Conservation (phyloP, 1,140 invertebrate genomes). For the Platorchestia sp. region DNA sequence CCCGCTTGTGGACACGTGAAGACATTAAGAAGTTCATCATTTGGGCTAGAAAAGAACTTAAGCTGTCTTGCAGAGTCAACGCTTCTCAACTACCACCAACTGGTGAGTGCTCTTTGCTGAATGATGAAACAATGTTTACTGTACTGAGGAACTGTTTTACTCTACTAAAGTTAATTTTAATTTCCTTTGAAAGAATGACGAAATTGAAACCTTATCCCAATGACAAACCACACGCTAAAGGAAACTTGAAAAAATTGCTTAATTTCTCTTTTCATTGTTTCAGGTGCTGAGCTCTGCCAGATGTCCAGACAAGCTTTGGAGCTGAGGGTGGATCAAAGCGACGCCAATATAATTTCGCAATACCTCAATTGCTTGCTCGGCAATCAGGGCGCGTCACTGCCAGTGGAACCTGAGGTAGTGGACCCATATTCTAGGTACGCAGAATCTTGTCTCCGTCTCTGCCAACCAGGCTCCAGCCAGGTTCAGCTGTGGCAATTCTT, state of each 20-base stretch:
- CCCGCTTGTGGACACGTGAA: constrained; percentile 35
- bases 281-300: constrained; percentile 22
- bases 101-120: constrained; percentile 2
- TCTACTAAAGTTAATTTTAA: too few species aligned
- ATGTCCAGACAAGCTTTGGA: not conserved
- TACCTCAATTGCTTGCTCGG: not conserved
- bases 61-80: constrained; percentile 43
- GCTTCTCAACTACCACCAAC: constrained; percentile 22
- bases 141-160: not conserved
- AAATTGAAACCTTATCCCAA: not conserved
- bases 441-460: constrained; percentile 27
- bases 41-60: constrained; percentile 56
- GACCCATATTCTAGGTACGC: constrained; percentile 37
- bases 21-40: constrained; percentile 56
- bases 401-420: not conserved
- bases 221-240: not conserved
- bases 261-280: not conserved
- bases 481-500: constrained; percentile 99
- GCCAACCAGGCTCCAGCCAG: constrained; percentile 87
- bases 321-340: not conserved
- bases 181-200: not conserved
- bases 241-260: not conserved
- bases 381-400: not conserved
- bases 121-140: not conserved
- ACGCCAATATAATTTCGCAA: not conserved